Evolutionary conservation across 2,113 vertebrate species (phyloP).

Genomic region (Catagonus wagneri): DNA sequence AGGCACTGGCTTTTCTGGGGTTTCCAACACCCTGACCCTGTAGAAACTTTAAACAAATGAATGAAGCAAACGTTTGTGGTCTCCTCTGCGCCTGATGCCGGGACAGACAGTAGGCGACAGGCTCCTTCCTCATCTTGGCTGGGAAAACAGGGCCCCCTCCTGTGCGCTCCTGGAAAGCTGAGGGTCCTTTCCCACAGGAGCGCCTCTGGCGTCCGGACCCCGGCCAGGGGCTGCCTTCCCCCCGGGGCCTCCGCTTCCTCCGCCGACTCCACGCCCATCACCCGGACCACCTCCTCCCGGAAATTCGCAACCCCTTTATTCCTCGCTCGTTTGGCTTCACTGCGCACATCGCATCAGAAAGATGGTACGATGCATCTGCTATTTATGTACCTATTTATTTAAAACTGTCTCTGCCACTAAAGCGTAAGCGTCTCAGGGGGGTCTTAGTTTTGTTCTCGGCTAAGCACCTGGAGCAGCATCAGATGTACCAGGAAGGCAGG

Average conservation of each 20-base stretch:
- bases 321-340: background rate
- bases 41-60: too few relatives aligned
- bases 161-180: fast-evolving
- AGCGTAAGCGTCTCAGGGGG: background rate
- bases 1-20: background rate
- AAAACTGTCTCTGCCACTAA: background rate
- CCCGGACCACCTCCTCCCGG: background rate
- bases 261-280: fast-evolving
- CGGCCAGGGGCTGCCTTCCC: too few relatives aligned
- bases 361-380: background rate
- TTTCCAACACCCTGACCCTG: background rate
- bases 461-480: too few relatives aligned
- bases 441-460: background rate
- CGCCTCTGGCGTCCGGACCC: too few relatives aligned
- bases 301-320: fast-evolving
- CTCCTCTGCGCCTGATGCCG: background rate
- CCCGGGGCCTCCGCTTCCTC: too few relatives aligned
- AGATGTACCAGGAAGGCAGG: too few relatives aligned
- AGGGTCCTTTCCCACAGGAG: too few relatives aligned
- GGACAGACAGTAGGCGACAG: background rate
- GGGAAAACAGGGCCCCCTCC: background rate
- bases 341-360: background rate
- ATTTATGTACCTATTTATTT: background rate
- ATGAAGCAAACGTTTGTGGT: background rate
- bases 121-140: background rate